Base-by-base conservation (phyloP, 2,797 vertebrate species). In the Chromis chromis region DNA sequence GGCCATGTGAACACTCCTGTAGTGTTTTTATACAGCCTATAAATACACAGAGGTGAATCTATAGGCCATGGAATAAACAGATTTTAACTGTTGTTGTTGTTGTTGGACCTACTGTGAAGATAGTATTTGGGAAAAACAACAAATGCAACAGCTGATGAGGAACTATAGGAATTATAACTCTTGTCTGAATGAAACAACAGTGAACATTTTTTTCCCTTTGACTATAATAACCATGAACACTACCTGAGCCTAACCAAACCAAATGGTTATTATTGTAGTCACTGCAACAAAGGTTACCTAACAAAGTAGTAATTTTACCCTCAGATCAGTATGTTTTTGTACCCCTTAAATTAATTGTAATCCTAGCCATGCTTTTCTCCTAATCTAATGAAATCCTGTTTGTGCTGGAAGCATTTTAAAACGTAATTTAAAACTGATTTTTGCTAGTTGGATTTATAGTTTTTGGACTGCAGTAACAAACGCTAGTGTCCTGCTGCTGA, bases 101-200 rank as follows among this genome's bases (percentile, higher is more conserved):
- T 25, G 40, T 44, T 27, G 21, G 19, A 74, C 16, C 19, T 53
- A 50, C 1, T 1, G 46, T 60, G 7, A 2, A 17, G 13, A 21
- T 21, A 21, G 60, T 17, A 59, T 19, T 16, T 50, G 27, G 50
- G 49, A n/a, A 39, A 55, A 53, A 19, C 53, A 56, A 67, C 53
- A 57, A 33, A 57, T 24, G 19, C 42, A 44, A 44, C 40, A 42
- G 16, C 6, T 42, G 40, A 1, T 16, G 13, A 42, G 40, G 40
- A 14, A 9, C 40, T 49, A 19, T 49, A 21, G 46, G 10, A 21
- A 11, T 49, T 48, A 48, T 21, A 16, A 46, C 16, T 46, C 44
- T 39, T 42, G 40, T 17, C 14, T 6, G 40, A 42, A 31, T 31
- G 28, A 31, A 31, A 31, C 28, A 31, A 36, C n/a, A 7, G n/a